Conservation (phyloP, 2,113 vertebrate species). For the Periophthalmodon schlosseri region DNA sequence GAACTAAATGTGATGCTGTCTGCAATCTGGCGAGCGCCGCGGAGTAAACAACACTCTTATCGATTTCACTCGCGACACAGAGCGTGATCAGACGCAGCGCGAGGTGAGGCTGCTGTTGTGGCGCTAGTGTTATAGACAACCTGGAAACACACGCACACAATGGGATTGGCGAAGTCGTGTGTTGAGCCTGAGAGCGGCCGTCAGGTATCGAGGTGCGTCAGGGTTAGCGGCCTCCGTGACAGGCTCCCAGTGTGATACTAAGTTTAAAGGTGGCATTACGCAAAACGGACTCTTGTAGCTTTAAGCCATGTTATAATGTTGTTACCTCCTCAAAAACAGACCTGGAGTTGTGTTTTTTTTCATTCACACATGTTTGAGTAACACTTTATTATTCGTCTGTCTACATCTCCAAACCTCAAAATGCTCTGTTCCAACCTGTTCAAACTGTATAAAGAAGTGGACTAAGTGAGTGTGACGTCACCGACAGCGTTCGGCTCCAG, state of each 20-base stretch:
- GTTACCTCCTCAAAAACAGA: too few relatives aligned
- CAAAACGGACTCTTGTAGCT: too few relatives aligned
- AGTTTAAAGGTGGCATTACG: constrained; percentile 7
- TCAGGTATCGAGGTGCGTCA: constrained; percentile 37
- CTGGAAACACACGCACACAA: constrained; percentile 7
- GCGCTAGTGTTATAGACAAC: not conserved
- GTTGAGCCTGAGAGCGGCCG: constrained; percentile 23
- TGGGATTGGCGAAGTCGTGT: not conserved
- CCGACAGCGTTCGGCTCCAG: too few relatives aligned
- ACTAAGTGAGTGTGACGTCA: too few relatives aligned
- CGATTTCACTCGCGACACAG: constrained; percentile 18
- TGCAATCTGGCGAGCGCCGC: not conserved
- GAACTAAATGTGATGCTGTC: constrained; percentile 51
- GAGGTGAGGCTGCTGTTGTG: not conserved
- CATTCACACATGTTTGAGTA: too few relatives aligned
- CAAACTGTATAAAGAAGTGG: too few relatives aligned
- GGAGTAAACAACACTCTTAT: not conserved
- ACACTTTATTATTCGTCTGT: too few relatives aligned
- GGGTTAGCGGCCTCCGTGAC: constrained; percentile 35
- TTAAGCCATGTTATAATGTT: too few relatives aligned
- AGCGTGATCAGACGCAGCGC: not conserved
- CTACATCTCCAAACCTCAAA: too few relatives aligned
- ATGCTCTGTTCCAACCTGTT: too few relatives aligned
- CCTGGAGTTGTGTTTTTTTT: too few relatives aligned
- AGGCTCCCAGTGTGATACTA: constrained; percentile 37